Evolutionary conservation across 2,113 vertebrate species (phyloP).

Genomic region (Micromys minutus): DNA sequence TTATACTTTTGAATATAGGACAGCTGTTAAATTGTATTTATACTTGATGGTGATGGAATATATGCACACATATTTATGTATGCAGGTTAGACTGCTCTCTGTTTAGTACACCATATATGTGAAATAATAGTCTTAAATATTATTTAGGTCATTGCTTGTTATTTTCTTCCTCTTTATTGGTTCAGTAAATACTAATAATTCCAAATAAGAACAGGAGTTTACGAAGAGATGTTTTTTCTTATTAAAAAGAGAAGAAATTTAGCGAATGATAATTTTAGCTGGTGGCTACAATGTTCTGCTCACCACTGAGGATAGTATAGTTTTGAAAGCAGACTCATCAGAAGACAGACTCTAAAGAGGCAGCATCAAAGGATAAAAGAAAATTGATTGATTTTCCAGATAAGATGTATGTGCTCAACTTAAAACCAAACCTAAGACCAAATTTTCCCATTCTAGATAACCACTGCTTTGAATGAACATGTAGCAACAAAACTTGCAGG

Average conservation of each 20-base stretch:
- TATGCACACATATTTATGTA: neutral
- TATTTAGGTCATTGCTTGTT: neutral
- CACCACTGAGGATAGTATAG: neutral
- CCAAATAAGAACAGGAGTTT: neutral
- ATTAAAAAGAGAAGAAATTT: neutral
- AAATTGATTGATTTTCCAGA: neutral
- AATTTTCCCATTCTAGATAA: neutral
- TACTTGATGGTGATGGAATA: neutral
- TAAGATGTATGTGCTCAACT: neutral
- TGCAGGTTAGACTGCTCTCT: neutral
- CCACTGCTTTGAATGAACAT: neutral
- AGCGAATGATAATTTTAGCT: neutral
- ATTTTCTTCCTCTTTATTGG: neutral
- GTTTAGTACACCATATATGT: neutral
- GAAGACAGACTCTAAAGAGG: neutral
- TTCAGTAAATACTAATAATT: neutral
- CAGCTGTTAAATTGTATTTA: neutral
- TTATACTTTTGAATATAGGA: neutral
- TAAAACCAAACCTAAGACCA: neutral
- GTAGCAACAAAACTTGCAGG: neutral
- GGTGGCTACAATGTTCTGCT: neutral
- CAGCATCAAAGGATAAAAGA: neutral
- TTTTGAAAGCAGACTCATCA: conserved; percentile 45
- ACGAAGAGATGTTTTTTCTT: neutral
- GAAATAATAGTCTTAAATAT: neutral